Evolutionary conservation across 92 coral and sea anemone genomes (phyloP).

Genomic region (Epizoanthus fatuus): DNA sequence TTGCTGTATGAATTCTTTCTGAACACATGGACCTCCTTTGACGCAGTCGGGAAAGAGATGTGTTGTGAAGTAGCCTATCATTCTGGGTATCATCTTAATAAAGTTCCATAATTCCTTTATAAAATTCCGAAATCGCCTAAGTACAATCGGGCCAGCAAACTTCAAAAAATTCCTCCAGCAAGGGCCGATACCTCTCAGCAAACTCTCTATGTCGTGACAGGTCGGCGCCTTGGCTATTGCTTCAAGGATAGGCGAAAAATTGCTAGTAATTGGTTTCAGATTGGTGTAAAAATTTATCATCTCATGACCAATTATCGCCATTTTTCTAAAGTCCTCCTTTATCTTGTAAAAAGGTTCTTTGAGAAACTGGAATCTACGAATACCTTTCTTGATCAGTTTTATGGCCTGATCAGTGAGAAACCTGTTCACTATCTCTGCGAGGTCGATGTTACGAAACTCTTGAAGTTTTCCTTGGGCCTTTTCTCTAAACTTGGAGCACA

Average conservation of each 20-base stretch:
- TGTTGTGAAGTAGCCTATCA: slow-evolving; percentile 84
- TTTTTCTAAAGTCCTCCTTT: slow-evolving; percentile 71
- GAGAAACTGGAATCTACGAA: slow-evolving; percentile 66
- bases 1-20: slow-evolving; percentile 88
- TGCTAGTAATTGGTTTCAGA: slow-evolving; percentile 88
- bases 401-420: slow-evolving; percentile 85
- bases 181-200: slow-evolving; percentile 49
- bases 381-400: slow-evolving; percentile 76
- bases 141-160: slow-evolving; percentile 66
- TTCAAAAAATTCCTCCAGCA: slow-evolving; percentile 27
- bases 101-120: slow-evolving; percentile 77
- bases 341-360: slow-evolving; percentile 83
- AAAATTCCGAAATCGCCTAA: slow-evolving; percentile 79
- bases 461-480: slow-evolving; percentile 75
- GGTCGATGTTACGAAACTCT: slow-evolving; percentile 75
- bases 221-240: slow-evolving; percentile 86
- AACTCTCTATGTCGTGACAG: slow-evolving; percentile 71
- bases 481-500: slow-evolving; percentile 83
- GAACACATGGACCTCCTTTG: slow-evolving; percentile 87
- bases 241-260: slow-evolving; percentile 82
- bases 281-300: slow-evolving; percentile 79
- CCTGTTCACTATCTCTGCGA: slow-evolving; percentile 75
- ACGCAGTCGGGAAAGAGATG: slow-evolving; percentile 79
- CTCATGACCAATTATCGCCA: slow-evolving; percentile 71
- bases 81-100: slow-evolving; percentile 86